Evolutionary conservation across 2,113 vertebrate genomes (phyloP).

Genomic region (Oreotrochilus melanogaster): DNA sequence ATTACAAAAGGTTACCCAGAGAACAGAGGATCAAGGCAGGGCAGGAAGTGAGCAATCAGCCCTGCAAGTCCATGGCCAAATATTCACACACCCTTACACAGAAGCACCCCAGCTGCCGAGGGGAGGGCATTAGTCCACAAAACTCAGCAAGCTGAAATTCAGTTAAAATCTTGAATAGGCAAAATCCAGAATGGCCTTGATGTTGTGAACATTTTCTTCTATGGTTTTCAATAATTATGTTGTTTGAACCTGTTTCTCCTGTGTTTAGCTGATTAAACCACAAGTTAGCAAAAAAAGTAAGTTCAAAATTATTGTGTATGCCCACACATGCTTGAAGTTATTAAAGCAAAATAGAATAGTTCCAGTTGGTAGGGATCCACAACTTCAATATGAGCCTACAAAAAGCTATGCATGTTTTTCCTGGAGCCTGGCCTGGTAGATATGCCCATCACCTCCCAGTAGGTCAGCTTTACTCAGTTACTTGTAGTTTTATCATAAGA

Average conservation of each 20-base stretch:
- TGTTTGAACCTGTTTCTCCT: neutral
- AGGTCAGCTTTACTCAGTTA: neutral
- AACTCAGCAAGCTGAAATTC: neutral
- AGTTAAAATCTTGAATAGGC: neutral
- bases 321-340: neutral
- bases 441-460: neutral
- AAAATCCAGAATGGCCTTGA: neutral
- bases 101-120: neutral
- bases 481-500: neutral
- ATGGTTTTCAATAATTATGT: neutral
- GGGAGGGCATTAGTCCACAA: neutral
- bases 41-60: neutral
- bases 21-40: neutral
- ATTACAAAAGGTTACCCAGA: neutral
- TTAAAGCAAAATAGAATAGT: neutral
- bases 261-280: neutral
- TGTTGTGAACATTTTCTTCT: neutral
- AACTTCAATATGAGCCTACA: neutral
- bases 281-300: neutral
- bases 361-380: neutral
- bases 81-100: neutral
- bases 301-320: neutral
- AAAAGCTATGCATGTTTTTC: neutral
- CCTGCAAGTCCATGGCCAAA: neutral
- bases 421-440: neutral